Conservation (phyloP, 1,140 invertebrate genomes). For the Ostrea denselamellosa region DNA sequence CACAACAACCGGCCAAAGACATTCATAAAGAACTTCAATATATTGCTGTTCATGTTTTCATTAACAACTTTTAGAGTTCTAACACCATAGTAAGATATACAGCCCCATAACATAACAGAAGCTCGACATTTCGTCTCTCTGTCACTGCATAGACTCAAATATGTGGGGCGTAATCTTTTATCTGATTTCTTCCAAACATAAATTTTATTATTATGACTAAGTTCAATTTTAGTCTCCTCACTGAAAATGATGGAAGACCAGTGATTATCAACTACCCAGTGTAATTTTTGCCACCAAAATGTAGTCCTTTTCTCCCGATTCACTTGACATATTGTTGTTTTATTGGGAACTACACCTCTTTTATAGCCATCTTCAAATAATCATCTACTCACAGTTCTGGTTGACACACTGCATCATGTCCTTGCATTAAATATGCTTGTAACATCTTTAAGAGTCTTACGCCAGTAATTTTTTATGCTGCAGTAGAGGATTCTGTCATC, state of each 20-base stretch:
- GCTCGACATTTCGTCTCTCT: background rate
- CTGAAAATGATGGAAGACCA: too few relatives aligned
- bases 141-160: background rate
- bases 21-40: too few relatives aligned
- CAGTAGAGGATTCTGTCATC: too few relatives aligned
- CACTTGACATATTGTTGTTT: slow-evolving; percentile 37
- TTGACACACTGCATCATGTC: background rate
- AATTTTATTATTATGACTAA: too few relatives aligned
- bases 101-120: slow-evolving; percentile 44
- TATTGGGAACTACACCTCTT: slow-evolving; percentile 13
- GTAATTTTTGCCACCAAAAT: slow-evolving; percentile 35
- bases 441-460: background rate
- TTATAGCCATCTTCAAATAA: slow-evolving; percentile 35
- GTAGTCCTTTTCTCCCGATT: background rate
- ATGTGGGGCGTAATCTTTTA: background rate
- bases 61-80: background rate
- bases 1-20: too few relatives aligned
- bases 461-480: background rate
- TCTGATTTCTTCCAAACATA: too few relatives aligned
- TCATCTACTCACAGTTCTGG: background rate
- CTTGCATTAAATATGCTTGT: too few relatives aligned
- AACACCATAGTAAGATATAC: slow-evolving; percentile 41
- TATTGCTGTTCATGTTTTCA: background rate
- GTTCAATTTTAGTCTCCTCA: too few relatives aligned
- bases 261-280: background rate